Percentiles rank a stretch among this genome's conserved stretches.
These are phyloP conservation scores for Sinocyclocheilus rhinocerous DNA, from an alignment of 2,113 vertebrate species.

Conservation along the genomic window DNA sequence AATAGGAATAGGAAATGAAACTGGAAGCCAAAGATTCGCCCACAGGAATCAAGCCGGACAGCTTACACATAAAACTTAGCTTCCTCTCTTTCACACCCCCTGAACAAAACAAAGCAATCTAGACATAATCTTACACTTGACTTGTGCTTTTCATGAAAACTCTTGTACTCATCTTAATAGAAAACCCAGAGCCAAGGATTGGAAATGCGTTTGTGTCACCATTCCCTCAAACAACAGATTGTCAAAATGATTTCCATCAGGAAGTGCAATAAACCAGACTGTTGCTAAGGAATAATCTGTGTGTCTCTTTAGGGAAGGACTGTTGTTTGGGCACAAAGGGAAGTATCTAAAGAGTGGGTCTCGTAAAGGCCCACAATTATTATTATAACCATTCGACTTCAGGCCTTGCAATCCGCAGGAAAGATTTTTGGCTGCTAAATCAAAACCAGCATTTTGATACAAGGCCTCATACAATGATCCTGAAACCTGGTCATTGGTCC, in stretches of 20 bases:
- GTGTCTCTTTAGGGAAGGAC: conserved; percentile 34
- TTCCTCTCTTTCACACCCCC: conserved; percentile 28
- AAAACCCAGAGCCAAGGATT: conserved; percentile 58
- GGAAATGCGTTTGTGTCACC: conserved; percentile 60
- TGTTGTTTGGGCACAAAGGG: conserved; percentile 23
- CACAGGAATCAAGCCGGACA: conserved; percentile 54
- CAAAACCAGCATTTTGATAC: conserved; percentile 53
- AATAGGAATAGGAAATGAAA: conserved; percentile 52
- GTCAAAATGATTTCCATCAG: conserved; percentile 58
- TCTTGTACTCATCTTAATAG: conserved; percentile 60
- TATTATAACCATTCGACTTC: conserved; percentile 28
- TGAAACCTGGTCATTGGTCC: conserved; percentile 62
- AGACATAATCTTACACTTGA: conserved; percentile 66
- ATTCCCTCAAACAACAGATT: conserved; percentile 59
- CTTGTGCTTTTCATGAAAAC: conserved; percentile 64
- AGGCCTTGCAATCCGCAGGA: conserved; percentile 28
- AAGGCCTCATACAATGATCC: conserved; percentile 36
- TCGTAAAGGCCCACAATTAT: conserved; percentile 52
- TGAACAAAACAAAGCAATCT: conserved; percentile 51
- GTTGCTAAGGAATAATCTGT: conserved; percentile 50
- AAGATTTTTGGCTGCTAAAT: conserved; percentile 15
- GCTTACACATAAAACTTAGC: conserved; percentile 46
- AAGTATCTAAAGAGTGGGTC: conserved; percentile 2
- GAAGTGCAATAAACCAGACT: conserved; percentile 55
- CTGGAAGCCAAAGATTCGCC: conserved; percentile 53